Conservation (phyloP, 2,888 invertebrate species). For the Laspeyria flexula region DNA sequence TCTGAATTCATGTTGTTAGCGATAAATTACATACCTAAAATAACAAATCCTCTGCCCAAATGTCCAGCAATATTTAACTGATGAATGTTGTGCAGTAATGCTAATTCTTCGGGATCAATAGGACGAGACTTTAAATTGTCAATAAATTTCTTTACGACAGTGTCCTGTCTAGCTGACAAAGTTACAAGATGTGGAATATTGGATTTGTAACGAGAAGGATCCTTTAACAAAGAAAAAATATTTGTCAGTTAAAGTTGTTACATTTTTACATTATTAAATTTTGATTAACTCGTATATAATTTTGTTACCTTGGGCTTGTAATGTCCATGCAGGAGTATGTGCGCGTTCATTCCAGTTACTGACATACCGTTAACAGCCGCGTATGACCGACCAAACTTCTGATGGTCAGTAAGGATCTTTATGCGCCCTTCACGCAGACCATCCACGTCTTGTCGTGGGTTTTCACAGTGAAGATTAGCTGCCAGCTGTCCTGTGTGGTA, state of each 20-base stretch:
- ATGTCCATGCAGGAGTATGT: constrained; percentile 58
- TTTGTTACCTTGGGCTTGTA: constrained; percentile 58
- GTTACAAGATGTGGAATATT: constrained; percentile 64
- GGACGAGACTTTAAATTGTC: constrained; percentile 60
- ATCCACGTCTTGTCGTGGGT: constrained; percentile 78
- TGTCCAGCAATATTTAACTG: constrained; percentile 59
- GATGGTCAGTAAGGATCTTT: constrained; percentile 86
- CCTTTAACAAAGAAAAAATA: constrained; percentile 45
- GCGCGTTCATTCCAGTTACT: constrained; percentile 60
- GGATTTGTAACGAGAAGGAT: constrained; percentile 55
- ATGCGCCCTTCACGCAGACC: constrained; percentile 80
- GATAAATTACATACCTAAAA: constrained; percentile 56
- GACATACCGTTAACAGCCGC: constrained; percentile 63
- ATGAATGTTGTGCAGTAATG: constrained; percentile 68
- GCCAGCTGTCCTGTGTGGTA: constrained; percentile 89
- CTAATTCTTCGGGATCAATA: constrained; percentile 71
- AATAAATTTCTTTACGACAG: constrained; percentile 53
- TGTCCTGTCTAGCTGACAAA: constrained; percentile 64
- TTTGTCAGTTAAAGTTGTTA: neutral
- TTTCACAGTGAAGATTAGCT: constrained; percentile 89
- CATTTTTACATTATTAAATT: too few relatives aligned
- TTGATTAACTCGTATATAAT: neutral
- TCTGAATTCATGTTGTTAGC: too few relatives aligned
- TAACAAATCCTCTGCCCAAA: constrained; percentile 67
- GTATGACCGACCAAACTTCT: constrained; percentile 81